These are phyloP conservation scores for Chamaetylas fuelleborni DNA, from an alignment of 2,113 vertebrate species.

Conservation along the genomic window DNA sequence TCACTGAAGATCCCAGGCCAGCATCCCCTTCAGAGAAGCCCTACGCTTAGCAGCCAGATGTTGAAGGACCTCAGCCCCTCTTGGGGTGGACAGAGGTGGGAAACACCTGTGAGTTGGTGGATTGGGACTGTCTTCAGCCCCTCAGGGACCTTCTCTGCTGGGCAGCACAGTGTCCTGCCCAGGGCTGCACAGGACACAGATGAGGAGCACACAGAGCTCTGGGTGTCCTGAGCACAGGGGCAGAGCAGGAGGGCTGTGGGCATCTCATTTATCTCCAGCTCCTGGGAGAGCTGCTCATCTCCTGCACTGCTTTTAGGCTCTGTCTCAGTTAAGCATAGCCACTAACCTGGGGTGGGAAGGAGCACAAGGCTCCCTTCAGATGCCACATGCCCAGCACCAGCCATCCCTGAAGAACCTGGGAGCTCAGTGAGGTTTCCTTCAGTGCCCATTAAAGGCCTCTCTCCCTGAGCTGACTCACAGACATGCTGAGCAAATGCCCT, in stretches of 20 bases:
- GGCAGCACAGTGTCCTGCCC: neutral
- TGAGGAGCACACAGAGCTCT: accelerated
- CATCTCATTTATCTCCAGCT: neutral
- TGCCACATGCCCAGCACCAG: neutral
- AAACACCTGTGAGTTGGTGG: neutral
- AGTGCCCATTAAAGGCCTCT: neutral
- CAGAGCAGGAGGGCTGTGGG: neutral
- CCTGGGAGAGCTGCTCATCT: neutral
- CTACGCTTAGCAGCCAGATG: neutral
- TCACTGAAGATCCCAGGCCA: neutral
- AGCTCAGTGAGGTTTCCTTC: neutral
- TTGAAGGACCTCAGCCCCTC: neutral
- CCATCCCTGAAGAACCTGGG: neutral
- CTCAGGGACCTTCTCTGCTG: neutral
- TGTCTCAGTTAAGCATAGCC: neutral
- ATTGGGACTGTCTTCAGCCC: neutral
- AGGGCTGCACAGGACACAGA: neutral
- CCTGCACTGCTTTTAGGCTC: neutral
- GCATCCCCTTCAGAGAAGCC: neutral
- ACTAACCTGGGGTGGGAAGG: neutral
- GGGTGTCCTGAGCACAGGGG: neutral
- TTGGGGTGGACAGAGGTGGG: neutral
- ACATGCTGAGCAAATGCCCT: accelerated
- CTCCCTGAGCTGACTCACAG: neutral
- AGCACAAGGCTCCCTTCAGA: neutral